A percentile compares a stretch with the other conserved stretches of the same genome.
Evolutionary conservation across 2,888 invertebrate species (phyloP).

Genomic region (Leucophenga maculata): DNA sequence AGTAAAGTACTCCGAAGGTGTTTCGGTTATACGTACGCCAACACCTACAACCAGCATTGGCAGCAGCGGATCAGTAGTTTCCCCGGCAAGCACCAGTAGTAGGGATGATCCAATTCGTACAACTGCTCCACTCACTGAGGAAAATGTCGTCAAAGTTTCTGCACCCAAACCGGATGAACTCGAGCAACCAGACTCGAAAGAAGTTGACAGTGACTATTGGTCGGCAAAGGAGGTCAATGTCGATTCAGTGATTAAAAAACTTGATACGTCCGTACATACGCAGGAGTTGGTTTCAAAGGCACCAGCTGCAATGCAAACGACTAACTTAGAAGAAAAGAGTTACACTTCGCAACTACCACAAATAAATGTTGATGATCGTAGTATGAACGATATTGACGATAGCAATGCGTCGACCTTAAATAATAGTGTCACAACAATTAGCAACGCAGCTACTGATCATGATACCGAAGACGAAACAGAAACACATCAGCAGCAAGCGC

Average conservation of each 20-base stretch:
- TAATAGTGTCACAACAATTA: conserved; percentile 21
- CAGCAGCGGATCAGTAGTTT: conserved; percentile 27
- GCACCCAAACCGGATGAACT: conserved; percentile 68
- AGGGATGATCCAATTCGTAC: conserved; percentile 45
- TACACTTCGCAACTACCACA: neutral
- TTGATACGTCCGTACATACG: conserved; percentile 73
- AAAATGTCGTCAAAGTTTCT: conserved; percentile 68
- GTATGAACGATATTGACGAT: conserved; percentile 8
- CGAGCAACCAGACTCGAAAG: conserved; percentile 75
- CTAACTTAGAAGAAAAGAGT: neutral
- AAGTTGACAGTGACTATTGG: conserved; percentile 82
- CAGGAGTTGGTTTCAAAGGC: conserved; percentile 28
- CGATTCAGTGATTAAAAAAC: conserved; percentile 86
- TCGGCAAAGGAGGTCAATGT: conserved; percentile 85
- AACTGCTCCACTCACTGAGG: conserved; percentile 61
- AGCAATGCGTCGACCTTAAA: conserved; percentile 28
- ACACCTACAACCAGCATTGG: conserved; percentile 39
- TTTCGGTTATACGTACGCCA: conserved; percentile 56
- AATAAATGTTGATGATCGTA: neutral
- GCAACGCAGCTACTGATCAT: conserved; percentile 56
- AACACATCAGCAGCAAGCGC: conserved; percentile 51
- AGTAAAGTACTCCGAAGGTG: conserved; percentile 54
- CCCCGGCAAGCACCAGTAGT: conserved; percentile 25
- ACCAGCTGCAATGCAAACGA: conserved; percentile 26
- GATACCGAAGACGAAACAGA: conserved; percentile 71